Conservation (phyloP, 1,140 invertebrate species). For the Drosophila watanabei region DNA sequence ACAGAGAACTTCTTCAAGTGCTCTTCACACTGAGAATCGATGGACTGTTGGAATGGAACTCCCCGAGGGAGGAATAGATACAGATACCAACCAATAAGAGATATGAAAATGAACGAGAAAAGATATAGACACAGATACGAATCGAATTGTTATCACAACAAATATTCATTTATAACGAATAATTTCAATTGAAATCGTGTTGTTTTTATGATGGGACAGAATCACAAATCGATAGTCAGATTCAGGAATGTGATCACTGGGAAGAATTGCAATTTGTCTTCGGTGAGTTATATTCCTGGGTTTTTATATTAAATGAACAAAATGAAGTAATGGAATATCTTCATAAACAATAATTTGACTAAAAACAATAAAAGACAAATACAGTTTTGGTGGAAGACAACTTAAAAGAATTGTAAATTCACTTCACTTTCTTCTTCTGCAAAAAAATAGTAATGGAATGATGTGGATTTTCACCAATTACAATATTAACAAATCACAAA, state of each 20-base stretch:
- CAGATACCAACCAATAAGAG: conserved; percentile 8
- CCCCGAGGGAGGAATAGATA: conserved; percentile 14
- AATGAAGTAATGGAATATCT: background rate
- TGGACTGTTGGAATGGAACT: conserved; percentile 19
- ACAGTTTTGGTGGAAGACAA: conserved; percentile 3
- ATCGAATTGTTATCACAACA: conserved; percentile 28
- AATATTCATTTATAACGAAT: conserved; percentile 16
- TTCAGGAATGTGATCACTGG: conserved; percentile 4
- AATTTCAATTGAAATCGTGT: conserved; percentile 10
- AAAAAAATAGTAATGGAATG: background rate
- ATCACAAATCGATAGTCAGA: background rate
- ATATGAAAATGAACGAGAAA: conserved; percentile 1
- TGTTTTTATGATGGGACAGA: conserved; percentile 16
- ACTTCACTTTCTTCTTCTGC: background rate
- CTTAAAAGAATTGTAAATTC: too few relatives aligned
- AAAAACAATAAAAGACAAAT: conserved; percentile 7
- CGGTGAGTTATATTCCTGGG: background rate
- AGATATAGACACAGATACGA: conserved; percentile 32
- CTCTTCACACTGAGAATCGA: background rate
- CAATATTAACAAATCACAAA: background rate
- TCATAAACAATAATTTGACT: background rate
- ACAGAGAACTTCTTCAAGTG: conserved; percentile 15
- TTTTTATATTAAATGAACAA: background rate
- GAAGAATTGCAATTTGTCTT: conserved; percentile 12
- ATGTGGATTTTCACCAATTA: background rate